Evolutionary conservation across 2,113 vertebrate genomes (phyloP).

Genomic region (Gopherus evgoodei): DNA sequence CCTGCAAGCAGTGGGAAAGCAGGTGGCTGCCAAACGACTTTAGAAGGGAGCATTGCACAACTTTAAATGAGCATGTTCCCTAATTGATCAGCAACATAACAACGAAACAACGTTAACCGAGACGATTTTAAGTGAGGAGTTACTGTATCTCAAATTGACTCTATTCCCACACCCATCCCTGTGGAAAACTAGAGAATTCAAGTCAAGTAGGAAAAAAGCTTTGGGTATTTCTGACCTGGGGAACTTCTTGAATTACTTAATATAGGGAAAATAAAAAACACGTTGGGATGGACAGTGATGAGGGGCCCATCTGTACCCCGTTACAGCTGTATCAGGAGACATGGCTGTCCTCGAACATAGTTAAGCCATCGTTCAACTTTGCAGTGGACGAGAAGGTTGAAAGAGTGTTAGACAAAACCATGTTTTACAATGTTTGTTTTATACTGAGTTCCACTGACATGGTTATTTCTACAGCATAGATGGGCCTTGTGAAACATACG

Average conservation of each 20-base stretch:
- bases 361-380: not conserved
- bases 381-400: not conserved
- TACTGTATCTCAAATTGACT: not conserved
- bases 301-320: not conserved
- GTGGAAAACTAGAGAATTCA: not conserved
- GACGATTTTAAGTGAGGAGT: too few relatives aligned
- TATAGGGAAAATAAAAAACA: rapidly evolving
- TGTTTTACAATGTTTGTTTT: not conserved
- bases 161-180: not conserved
- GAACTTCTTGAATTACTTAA: not conserved
- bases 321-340: not conserved
- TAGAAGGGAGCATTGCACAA: too few relatives aligned
- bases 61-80: too few relatives aligned
- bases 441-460: not conserved
- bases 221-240: not conserved
- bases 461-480: not conserved
- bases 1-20: too few relatives aligned
- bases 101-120: too few relatives aligned
- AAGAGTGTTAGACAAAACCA: not conserved
- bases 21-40: too few relatives aligned
- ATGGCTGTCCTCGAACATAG: not conserved
- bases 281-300: too few relatives aligned
- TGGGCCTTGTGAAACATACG: not conserved
- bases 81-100: too few relatives aligned
- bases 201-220: not conserved